Evolutionary conservation across 35 echinoderm and acorn worm species (phyloP).

Genomic region (Holothuria glaberrima): DNA sequence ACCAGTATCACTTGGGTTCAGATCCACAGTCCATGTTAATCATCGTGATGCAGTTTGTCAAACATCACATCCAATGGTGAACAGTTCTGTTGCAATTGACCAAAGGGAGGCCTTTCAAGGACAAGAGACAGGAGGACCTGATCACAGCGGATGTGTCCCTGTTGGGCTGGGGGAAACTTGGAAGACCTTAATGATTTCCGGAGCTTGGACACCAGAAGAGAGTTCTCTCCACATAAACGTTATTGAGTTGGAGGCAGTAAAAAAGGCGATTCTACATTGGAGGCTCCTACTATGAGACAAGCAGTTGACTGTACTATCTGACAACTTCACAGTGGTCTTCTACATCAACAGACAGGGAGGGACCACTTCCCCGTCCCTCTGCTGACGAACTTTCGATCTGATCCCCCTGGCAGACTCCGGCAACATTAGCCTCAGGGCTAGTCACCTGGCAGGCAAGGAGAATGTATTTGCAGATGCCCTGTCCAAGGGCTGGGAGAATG

Average conservation of each 20-base stretch:
- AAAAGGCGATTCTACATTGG: too few relatives aligned
- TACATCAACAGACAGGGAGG: not conserved
- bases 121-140: not conserved
- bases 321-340: not conserved
- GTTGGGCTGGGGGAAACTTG: not conserved
- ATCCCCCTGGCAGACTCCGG: too few relatives aligned
- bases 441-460: too few relatives aligned
- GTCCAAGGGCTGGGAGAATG: too few relatives aligned
- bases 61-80: not conserved
- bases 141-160: not conserved
- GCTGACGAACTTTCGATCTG: not conserved
- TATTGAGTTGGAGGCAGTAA: not conserved
- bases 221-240: not conserved
- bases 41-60: too few relatives aligned
- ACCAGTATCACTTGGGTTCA: not conserved
- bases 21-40: not conserved
- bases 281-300: not conserved
- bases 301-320: not conserved
- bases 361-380: not conserved
- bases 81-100: not conserved
- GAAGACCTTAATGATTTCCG: not conserved
- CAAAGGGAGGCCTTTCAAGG: not conserved
- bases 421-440: too few relatives aligned
- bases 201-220: not conserved
- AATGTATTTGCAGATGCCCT: too few relatives aligned